A percentile compares a stretch with the other conserved stretches of the same genome.
Evolutionary conservation across 1,140 invertebrate species (phyloP).

Genomic region (Tetragonula clypearis): DNA sequence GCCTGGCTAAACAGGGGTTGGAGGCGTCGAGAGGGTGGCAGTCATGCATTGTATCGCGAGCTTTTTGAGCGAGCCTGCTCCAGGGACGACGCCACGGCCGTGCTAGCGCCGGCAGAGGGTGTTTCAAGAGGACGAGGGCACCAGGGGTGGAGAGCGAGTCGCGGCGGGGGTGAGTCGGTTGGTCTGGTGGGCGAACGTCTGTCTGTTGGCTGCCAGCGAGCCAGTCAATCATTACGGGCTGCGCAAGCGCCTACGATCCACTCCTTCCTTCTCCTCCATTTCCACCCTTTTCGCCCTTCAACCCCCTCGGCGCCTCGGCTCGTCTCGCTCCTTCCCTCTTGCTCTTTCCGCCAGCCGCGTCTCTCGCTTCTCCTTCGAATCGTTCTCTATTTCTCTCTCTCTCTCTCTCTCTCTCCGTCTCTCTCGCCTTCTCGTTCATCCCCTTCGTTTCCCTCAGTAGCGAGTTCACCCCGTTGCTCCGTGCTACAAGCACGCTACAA

Average conservation of each 20-base stretch:
- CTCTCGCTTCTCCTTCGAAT: constrained; percentile 20
- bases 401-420: constrained; percentile 19
- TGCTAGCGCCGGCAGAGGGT: constrained; percentile 50
- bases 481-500: constrained; percentile 79
- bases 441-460: constrained; percentile 75
- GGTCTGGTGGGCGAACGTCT: constrained; percentile 79
- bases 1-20: constrained; percentile 41
- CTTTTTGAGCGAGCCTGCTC: constrained; percentile 78
- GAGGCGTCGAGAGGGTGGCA: constrained; percentile 22
- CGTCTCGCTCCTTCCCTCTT: constrained; percentile 13
- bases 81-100: constrained; percentile 57
- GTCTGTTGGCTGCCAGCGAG: constrained; percentile 82
- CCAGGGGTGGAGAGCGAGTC: constrained; percentile 27
- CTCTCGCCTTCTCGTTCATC: constrained; percentile 58
- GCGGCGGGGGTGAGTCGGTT: constrained; percentile 64
- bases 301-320: constrained; percentile 6
- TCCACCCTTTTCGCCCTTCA: constrained; percentile 47
- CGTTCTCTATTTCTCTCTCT: constrained; percentile 15
- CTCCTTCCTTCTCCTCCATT: constrained; percentile 58
- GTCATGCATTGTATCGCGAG: constrained; percentile 78
- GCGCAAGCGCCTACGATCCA: constrained; percentile 75
- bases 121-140: constrained; percentile 50
- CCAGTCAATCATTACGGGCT: constrained; percentile 82
- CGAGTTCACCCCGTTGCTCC: constrained; percentile 77
- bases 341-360: constrained; percentile 26